Evolutionary conservation across 2,888 invertebrate genomes (phyloP), one percentile per base, ranked within the genome.

Genomic region (Nymphalis c-album): DNA sequence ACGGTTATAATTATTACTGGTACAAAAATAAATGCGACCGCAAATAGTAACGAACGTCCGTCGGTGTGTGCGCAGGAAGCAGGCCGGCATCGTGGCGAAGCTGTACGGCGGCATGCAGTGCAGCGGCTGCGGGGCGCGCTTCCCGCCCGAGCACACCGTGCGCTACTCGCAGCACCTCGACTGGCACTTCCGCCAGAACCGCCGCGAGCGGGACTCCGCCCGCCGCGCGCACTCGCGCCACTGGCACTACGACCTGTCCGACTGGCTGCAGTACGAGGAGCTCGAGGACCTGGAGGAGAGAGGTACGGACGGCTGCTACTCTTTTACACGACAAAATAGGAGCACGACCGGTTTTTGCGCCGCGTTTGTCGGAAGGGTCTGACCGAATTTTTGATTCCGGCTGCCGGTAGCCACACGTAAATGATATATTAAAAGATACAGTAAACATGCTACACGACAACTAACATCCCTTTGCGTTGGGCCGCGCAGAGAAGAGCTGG

Each of bases 161-260:
- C 95, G 96, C 72, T 99, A 99, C 88, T 96, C 96, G 78, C 97
- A 97, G 84, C 99, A 99, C 90, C 94, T 99, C 70, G 99, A 99
- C 91, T 99, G 99, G 99, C 99, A 99, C 91, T 99, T 99, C 92
- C 92, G 98, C 0, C 97, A 98, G 87, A 99, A 99, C 91, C 92
- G 98, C 2, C 94, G 96, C 64, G 98, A 97, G 77, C 95, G 97
- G 73, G 97, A 97, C 81, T 96, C 96, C 0, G 95, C 96, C 0
- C 93, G 97, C 16, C 95, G 97, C 63, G 96, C 97, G 0, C 96
- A 96, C 79, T 95, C 96, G 40, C 93, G 98, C 4, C 95, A 95
- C 79, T 98, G 98, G 98, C 98, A 97, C 86, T 98, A 98, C 82
- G 95, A 96, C 79, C 93, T 96, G 40, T 93, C 95, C 67, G 98